Evolutionary conservation across 2,113 vertebrate species (phyloP), one percentile per base, ranked within the genome.

Genomic region (Triplophysa dalaica): DNA sequence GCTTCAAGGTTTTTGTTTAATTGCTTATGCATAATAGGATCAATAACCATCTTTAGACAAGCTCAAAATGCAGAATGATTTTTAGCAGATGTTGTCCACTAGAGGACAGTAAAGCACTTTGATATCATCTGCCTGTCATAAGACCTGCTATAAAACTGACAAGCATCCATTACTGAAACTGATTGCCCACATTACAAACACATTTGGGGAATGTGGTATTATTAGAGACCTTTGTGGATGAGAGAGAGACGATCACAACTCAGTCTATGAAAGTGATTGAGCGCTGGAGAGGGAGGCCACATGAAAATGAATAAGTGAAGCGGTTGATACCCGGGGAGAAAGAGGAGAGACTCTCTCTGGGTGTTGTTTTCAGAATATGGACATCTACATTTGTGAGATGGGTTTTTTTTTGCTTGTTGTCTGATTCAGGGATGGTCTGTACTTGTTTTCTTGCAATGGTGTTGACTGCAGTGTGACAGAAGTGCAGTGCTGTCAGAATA

Each of bases 161-260:
- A 94, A 93, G 93, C 91, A 90, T 92, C 92, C 92, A 94, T 93
- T 93, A 93, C 91, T 89, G 90, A 92, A 93, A 94, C 93, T 93
- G 93, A 94, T 93, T 91, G 91, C 92, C 89, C 92, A 94, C 92
- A 93, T 94, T 93, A 93, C 93, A 91, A 92, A 94, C 91, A 92
- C 93, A 94, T 93, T 94, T 92, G 91, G 91, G 87, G 91, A 92
- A 94, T 92, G 92, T 92, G 91, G 88, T 89, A 90, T 93, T 94
- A 93, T 93, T 93, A 93, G 91, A 89, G 76, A 92, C 91, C 91
- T 93, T 92, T 93, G 91, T 92, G 92, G 93, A 91, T 89, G 86
- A 90, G 87, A 88, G 85, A 88, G 89, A 90, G 89, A 87, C 90
- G 84, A 88, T 91, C 87, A 87, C 85, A 84, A 88, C 87, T 88